Evolutionary conservation across 2,888 invertebrate species (phyloP).

Genomic region (Hydrotaea diabolus): DNA sequence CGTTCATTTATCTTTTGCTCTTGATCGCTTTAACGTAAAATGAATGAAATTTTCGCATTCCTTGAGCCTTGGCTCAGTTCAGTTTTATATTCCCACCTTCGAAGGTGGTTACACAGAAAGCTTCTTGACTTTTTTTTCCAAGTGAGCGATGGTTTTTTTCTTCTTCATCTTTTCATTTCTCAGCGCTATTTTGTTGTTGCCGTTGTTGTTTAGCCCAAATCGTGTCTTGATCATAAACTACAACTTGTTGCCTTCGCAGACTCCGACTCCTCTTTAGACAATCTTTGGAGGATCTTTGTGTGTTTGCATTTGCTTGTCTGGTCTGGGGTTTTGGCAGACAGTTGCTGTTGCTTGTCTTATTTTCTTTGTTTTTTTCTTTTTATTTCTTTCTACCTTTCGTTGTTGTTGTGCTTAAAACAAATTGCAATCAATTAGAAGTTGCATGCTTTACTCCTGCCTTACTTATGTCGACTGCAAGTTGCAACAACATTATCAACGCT

Average conservation of each 20-base stretch:
- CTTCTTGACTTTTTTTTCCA: slow-evolving; percentile 53
- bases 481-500: slow-evolving; percentile 49
- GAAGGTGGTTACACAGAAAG: slow-evolving; percentile 43
- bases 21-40: slow-evolving; percentile 57
- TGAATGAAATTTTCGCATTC: slow-evolving; percentile 59
- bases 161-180: slow-evolving; percentile 35
- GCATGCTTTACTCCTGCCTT: slow-evolving; percentile 51
- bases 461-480: neutral
- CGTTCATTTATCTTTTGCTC: slow-evolving; percentile 55
- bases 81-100: slow-evolving; percentile 60
- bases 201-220: slow-evolving; percentile 42
- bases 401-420: slow-evolving; percentile 66
- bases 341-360: slow-evolving; percentile 51
- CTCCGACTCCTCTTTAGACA: slow-evolving; percentile 34
- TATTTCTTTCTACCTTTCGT: slow-evolving; percentile 41
- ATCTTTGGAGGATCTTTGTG: slow-evolving; percentile 56
- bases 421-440: slow-evolving; percentile 71
- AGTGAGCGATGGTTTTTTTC: too few relatives aligned
- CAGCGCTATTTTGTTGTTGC: slow-evolving; percentile 36
- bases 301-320: neutral
- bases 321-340: too few relatives aligned
- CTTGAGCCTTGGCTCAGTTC: slow-evolving; percentile 6
- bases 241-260: slow-evolving; percentile 47
- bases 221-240: slow-evolving; percentile 67
- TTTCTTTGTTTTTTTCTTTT: slow-evolving; percentile 41